Percentiles rank a stretch among this genome's conserved stretches.
phyloP scores from a whole-genome alignment of 2,113 vertebrate genomes.

The Castor canadensis region DNA sequence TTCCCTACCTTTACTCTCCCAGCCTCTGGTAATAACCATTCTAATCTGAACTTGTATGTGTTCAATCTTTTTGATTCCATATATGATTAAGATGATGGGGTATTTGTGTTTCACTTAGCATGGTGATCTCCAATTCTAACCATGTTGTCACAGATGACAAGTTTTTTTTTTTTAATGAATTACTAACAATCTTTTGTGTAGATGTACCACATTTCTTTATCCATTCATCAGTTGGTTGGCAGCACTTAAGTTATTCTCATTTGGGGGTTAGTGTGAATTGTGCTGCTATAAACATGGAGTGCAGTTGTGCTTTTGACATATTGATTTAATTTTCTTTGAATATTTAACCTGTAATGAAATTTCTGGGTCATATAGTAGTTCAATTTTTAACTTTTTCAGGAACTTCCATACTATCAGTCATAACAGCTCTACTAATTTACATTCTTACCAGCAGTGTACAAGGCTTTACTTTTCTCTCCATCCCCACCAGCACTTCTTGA shows the following conservation, averaged over 20 bases:
- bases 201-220: no score
- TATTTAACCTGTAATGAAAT: no score
- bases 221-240: no score
- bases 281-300: not conserved
- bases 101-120: not conserved
- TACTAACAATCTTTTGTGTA: not conserved
- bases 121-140: not conserved
- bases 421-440: not conserved
- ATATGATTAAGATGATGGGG: not conserved
- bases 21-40: not conserved
- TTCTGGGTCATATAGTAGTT: not conserved
- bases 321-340: not conserved
- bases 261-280: no score
- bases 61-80: not conserved
- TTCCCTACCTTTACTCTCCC: no score
- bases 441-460: no score
- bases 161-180: not conserved
- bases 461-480: no score
- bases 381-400: not conserved
- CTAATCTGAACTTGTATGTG: not conserved
- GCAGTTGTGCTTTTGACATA: not conserved
- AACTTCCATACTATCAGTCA: not conserved
- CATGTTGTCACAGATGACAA: no score
- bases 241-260: not conserved
- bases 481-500: not conserved